Evolutionary conservation across 1,140 invertebrate species (phyloP).

Genomic region (Bathynomus jamesi): DNA sequence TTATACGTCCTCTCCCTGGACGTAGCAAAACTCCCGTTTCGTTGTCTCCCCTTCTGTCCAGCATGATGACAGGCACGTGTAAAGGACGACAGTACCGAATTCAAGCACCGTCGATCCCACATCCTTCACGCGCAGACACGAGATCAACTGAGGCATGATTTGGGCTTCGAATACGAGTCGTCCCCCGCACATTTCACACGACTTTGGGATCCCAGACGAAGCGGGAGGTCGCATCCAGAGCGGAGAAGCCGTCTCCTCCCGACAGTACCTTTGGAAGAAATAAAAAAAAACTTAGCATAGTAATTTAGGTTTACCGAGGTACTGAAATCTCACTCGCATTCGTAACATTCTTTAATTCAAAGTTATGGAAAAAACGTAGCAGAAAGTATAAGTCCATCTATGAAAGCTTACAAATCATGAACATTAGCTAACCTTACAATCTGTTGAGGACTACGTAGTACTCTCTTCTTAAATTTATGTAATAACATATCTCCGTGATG

Average conservation of each 20-base stretch:
- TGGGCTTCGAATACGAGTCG: background rate
- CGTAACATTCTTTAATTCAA: no score
- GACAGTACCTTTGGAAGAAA: background rate
- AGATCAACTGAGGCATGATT: background rate
- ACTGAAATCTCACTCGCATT: no score
- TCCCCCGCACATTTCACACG: background rate
- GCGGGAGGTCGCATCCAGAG: background rate
- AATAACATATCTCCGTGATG: background rate
- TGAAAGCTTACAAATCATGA: no score
- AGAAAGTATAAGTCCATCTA: no score
- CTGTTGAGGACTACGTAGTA: background rate
- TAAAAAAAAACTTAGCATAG: no score
- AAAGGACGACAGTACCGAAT: slow-evolving; percentile 10
- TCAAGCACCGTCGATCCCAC: background rate
- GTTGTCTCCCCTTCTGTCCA: background rate
- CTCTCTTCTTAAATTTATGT: background rate
- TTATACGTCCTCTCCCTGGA: background rate
- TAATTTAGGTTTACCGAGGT: no score
- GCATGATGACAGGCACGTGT: slow-evolving; percentile 12
- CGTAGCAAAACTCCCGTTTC: background rate
- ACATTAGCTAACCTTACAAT: background rate
- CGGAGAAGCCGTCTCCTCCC: background rate
- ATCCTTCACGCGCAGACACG: background rate
- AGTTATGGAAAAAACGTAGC: no score
- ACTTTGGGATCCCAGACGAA: background rate